These are phyloP conservation scores for Hypomecis punctinalis DNA, from an alignment of 2,888 invertebrate species.

Conservation along the genomic window DNA sequence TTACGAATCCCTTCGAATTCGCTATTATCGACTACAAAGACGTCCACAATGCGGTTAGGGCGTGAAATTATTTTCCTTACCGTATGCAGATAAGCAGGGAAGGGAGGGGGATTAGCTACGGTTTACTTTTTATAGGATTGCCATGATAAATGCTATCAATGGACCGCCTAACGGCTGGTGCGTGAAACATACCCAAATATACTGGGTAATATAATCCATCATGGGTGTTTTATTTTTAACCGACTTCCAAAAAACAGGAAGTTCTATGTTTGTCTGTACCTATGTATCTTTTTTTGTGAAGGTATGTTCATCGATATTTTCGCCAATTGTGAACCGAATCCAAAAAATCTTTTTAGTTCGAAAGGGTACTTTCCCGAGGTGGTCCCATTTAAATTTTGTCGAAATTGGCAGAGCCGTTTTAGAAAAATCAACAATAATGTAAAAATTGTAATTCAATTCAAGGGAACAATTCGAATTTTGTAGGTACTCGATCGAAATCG, in stretches of 20 bases:
- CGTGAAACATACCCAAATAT: conserved; percentile 77
- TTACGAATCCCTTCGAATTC: conserved; percentile 43
- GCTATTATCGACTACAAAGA: conserved; percentile 62
- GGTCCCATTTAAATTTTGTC: too few species aligned
- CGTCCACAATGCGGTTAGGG: conserved; percentile 71
- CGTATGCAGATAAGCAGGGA: conserved; percentile 79
- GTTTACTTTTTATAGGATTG: conserved; percentile 83
- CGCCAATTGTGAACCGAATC: background rate
- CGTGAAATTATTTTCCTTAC: conserved; percentile 84
- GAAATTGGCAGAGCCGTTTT: too few species aligned
- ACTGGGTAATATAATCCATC: conserved; percentile 47
- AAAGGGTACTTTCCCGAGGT: too few species aligned
- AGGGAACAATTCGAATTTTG: too few species aligned
- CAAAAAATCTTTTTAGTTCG: too few species aligned
- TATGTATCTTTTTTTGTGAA: too few species aligned
- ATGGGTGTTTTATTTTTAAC: conserved; percentile 18
- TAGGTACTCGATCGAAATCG: too few species aligned
- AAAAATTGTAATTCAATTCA: too few species aligned
- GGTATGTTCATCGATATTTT: too few species aligned
- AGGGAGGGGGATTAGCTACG: conserved; percentile 77
- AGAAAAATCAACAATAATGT: too few species aligned
- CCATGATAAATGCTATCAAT: conserved; percentile 80
- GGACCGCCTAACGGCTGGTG: conserved; percentile 78
- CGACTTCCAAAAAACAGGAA: too few species aligned
- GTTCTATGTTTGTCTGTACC: too few species aligned